phyloP scores from a whole-genome alignment of 2,888 invertebrate species.

The Didymodactylos carnosus region DNA sequence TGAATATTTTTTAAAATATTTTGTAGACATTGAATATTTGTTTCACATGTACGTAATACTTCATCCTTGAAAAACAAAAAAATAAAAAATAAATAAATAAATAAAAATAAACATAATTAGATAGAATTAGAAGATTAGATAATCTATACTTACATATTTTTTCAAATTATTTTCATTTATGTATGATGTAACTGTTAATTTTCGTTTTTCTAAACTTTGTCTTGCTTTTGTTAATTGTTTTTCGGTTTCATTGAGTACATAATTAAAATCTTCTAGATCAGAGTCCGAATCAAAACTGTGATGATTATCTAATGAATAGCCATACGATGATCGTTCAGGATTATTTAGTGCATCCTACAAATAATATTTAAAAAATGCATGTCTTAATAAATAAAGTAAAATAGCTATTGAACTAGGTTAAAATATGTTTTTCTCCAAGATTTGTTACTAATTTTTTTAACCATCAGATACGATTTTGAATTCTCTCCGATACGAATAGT shows the following conservation, averaged over 20 bases:
- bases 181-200: too few species aligned
- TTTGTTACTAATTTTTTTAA: too few species aligned
- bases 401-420: too few species aligned
- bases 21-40: neutral
- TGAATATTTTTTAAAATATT: neutral
- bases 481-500: too few species aligned
- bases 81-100: neutral
- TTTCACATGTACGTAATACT: neutral
- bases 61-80: neutral
- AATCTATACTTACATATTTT: neutral
- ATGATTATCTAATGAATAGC: too few species aligned
- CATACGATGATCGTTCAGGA: too few species aligned
- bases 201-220: neutral
- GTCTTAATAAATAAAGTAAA: too few species aligned
- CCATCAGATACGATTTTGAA: too few species aligned
- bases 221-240: neutral
- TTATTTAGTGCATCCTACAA: too few species aligned
- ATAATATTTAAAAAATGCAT: too few species aligned
- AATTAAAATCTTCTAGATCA: neutral
- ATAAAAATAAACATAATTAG: neutral
- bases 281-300: neutral
- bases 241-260: neutral
- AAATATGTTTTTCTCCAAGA: too few species aligned
- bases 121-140: too few species aligned
- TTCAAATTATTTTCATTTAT: neutral